Conservation (phyloP, 2,888 invertebrate genomes). For the Rhimphoctona megacephalus region DNA sequence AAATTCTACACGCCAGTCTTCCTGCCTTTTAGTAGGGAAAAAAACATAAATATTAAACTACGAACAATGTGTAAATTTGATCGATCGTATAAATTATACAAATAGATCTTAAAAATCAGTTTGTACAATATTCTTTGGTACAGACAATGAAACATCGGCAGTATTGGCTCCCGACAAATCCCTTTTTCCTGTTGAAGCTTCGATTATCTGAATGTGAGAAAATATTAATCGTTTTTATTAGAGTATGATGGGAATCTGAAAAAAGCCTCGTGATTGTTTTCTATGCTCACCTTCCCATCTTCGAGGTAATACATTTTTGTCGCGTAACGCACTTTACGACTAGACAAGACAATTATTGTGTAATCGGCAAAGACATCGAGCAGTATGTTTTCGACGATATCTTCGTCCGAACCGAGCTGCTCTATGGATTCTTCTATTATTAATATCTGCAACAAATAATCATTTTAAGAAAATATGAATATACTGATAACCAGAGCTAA, state of each 20-base stretch:
- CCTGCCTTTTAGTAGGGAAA: neutral
- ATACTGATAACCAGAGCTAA: neutral
- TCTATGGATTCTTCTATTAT: conserved; percentile 72
- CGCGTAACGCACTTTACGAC: conserved; percentile 69
- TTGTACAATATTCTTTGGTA: conserved; percentile 70
- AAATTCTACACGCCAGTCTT: conserved; percentile 36
- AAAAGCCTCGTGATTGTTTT: neutral
- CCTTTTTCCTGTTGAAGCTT: conserved; percentile 58
- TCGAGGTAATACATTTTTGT: conserved; percentile 67
- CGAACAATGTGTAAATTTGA: conserved; percentile 60
- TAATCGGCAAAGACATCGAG: conserved; percentile 73
- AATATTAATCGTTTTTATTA: neutral
- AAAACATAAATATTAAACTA: conserved; percentile 25
- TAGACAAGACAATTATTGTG: conserved; percentile 75
- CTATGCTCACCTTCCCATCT: conserved; percentile 66
- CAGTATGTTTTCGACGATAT: conserved; percentile 72
- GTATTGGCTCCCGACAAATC: conserved; percentile 63
- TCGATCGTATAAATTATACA: conserved; percentile 48
- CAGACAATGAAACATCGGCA: conserved; percentile 57
- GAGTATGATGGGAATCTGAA: neutral
- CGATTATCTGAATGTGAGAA: conserved; percentile 51
- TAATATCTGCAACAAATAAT: conserved; percentile 72
- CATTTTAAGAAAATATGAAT: neutral
- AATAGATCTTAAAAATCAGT: conserved; percentile 65
- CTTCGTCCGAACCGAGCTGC: conserved; percentile 70